Conservation (phyloP, 2,888 invertebrate genomes). For the Eilema caniola region DNA sequence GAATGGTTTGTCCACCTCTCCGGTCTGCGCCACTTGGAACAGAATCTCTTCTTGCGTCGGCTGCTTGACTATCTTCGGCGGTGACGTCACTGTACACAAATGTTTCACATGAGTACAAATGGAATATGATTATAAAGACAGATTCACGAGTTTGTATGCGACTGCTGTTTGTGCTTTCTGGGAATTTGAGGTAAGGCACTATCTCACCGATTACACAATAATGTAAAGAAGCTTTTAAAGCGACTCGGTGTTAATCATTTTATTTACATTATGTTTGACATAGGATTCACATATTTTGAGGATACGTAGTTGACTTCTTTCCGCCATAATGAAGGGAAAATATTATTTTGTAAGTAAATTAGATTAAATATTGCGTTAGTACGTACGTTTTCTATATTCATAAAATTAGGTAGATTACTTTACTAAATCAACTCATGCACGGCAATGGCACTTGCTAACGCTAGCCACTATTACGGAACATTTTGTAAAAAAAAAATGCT, state of each 20-base stretch:
- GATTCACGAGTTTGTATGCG: neutral
- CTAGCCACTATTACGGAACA: too few relatives aligned
- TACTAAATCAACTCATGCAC: too few relatives aligned
- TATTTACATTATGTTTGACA: neutral
- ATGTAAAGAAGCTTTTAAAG: neutral
- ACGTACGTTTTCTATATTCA: too few relatives aligned
- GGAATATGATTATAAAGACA: slow-evolving; percentile 2
- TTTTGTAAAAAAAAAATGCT: too few relatives aligned
- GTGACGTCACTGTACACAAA: slow-evolving; percentile 90
- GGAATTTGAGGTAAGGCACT: neutral
- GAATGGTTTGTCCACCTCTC: slow-evolving; percentile 97
- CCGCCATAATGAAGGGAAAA: too few relatives aligned
- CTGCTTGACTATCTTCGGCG: slow-evolving; percentile 96
- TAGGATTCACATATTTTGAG: neutral
- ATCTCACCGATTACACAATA: neutral
- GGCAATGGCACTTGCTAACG: too few relatives aligned
- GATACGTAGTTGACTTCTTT: neutral
- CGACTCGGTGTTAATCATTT: neutral
- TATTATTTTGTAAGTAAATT: too few relatives aligned
- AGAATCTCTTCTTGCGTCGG: slow-evolving; percentile 96
- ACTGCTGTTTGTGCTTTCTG: neutral
- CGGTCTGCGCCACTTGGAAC: slow-evolving; percentile 95
- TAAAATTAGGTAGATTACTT: too few relatives aligned
- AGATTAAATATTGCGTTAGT: too few relatives aligned
- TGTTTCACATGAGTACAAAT: slow-evolving; percentile 1